Base-by-base conservation (phyloP, 2,888 invertebrate species). In the Mallateleia sp. region DNA sequence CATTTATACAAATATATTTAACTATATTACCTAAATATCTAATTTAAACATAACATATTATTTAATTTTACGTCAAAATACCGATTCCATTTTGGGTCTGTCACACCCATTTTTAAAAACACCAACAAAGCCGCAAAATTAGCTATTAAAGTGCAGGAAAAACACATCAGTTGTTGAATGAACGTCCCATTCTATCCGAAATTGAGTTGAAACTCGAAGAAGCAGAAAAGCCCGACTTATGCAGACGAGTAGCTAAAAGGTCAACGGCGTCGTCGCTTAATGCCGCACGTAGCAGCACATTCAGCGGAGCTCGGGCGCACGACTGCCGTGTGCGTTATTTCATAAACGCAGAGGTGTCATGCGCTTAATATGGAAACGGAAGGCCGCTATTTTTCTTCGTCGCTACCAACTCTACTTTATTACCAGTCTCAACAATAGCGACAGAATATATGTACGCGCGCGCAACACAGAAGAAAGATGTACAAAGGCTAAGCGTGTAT, bases 341-440 rank as follows among this genome's bases (percentile, higher is more conserved):
- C 77, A 77, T 81, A 77, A 81, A 77, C 64, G 62, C 28, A 4
- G 75, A 34, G 32, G 54, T 56, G 67, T 80, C 75, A 34, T 18
- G 66, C 75, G 71, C 75, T 80, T 85, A 85, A 85, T 85, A 80
- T 85, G 81, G 66, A 78, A 86, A 77, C 86, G 75, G 80, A 81
- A 85, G 72, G 54, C 42, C 28, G 64, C 85, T 81, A 85, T 85
- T 85, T 85, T 85, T 85, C 80, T 85, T 85, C 81, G 85, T 85
- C 81, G 85, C 69, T 62, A 84, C 78, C 58, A 74, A 69, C 60
- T 85, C 80, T 80, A 80, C 54, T 85, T 85, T 85, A 85, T 85
- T 85, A 85, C 75, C 71, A 64, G 54, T 60, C 67, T 47, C 74
- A 67, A 85, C 85, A 85, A 85, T 85, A 85, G 69, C 75, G 64